Percentiles rank a stretch among this genome's conserved stretches.
Evolutionary conservation across 2,797 vertebrate genomes (phyloP).

Genomic region (Eulemur coronatus): DNA sequence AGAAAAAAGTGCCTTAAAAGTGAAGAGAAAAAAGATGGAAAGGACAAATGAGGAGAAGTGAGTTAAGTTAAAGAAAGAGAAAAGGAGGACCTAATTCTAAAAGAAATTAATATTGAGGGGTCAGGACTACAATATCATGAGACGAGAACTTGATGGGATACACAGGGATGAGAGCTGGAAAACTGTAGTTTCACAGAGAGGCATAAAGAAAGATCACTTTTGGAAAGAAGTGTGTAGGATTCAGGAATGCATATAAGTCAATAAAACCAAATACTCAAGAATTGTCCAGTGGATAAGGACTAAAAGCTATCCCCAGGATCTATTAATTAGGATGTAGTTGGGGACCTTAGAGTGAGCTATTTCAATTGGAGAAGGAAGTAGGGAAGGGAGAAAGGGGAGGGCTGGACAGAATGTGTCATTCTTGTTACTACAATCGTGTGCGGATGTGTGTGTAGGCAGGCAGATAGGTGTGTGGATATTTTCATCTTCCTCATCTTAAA

Average conservation of each 20-base stretch:
- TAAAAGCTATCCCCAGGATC: not conserved
- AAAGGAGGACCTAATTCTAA: not conserved
- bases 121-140: not conserved
- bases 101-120: not conserved
- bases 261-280: not conserved
- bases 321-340: not conserved
- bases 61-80: not conserved
- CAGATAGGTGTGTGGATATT: not conserved
- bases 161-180: not conserved
- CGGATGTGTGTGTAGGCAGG: fast-evolving
- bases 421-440: not conserved
- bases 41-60: not conserved
- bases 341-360: not conserved
- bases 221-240: too few relatives aligned
- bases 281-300: not conserved
- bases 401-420: not conserved
- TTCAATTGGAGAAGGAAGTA: not conserved
- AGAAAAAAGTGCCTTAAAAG: fast-evolving
- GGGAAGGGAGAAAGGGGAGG: fast-evolving
- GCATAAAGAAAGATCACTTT: not conserved
- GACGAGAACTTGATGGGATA: not conserved
- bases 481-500: not conserved
- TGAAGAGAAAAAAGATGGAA: not conserved
- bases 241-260: too few relatives aligned
- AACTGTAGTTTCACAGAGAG: not conserved